Evolutionary conservation across 2,797 vertebrate species (phyloP).

Genomic region (Spea hammondii): DNA sequence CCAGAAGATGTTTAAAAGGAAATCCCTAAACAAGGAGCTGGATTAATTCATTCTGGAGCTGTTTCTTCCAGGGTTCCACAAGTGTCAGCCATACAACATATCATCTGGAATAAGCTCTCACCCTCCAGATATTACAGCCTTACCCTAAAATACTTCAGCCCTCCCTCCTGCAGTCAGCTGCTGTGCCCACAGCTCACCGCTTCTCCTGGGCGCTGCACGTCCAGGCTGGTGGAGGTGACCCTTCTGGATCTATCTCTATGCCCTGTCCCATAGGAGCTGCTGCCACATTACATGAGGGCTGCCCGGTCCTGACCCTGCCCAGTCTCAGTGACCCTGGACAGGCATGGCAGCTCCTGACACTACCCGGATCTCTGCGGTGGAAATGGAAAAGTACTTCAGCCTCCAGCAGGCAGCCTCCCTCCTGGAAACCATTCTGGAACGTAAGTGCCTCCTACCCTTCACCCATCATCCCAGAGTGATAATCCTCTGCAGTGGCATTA

Average conservation of each 20-base stretch:
- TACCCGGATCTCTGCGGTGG: conserved; percentile 65
- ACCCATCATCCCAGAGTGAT: background rate
- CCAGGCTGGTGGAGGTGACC: conserved; percentile 14
- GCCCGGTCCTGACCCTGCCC: background rate
- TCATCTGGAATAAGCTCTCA: background rate
- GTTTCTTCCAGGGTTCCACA: conserved; percentile 46
- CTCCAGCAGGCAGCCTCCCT: conserved; percentile 80
- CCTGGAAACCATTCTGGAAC: conserved; percentile 74
- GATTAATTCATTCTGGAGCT: conserved; percentile 13
- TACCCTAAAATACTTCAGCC: conserved; percentile 8
- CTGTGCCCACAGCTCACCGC: background rate
- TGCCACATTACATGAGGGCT: conserved; percentile 21
- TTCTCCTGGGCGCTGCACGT: background rate
- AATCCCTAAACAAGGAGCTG: conserved; percentile 12
- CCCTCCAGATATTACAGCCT: background rate
- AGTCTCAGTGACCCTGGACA: conserved; percentile 4
- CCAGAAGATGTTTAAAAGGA: conserved; percentile 8
- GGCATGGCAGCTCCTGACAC: conserved; percentile 57
- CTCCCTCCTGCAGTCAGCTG: conserved; percentile 4
- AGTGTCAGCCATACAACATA: conserved; percentile 34
- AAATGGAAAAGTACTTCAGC: conserved; percentile 82
- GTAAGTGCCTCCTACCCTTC: conserved; percentile 68
- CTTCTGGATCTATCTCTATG: background rate
- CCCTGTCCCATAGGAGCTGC: background rate
- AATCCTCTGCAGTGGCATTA: conserved; percentile 8